Evolutionary conservation across 2,113 vertebrate species (phyloP).

Genomic region (Barnardius zonarius): DNA sequence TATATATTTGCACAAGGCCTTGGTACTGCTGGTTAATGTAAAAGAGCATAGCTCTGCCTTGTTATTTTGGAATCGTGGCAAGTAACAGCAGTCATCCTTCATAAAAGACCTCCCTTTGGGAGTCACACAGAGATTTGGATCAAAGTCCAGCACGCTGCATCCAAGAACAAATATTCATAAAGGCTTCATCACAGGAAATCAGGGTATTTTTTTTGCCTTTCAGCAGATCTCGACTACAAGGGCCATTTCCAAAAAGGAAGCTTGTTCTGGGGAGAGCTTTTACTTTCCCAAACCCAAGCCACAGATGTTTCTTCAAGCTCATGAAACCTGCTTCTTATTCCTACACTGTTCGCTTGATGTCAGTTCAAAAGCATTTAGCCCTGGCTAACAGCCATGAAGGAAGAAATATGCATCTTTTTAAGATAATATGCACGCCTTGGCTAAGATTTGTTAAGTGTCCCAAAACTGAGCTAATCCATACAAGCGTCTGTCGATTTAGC

Average conservation of each 20-base stretch:
- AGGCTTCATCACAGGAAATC: neutral
- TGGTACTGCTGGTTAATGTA: neutral
- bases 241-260: neutral
- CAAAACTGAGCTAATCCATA: neutral
- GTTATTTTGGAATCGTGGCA: neutral
- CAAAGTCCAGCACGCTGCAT: neutral
- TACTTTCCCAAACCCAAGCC: neutral
- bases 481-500: neutral
- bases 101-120: neutral
- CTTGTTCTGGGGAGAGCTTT: neutral
- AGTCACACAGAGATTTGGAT: neutral
- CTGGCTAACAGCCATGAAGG: neutral
- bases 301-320: neutral
- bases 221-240: neutral
- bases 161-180: neutral
- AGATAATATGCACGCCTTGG: neutral
- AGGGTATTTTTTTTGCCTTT: neutral
- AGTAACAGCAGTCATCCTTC: neutral
- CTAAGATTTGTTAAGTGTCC: neutral
- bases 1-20: neutral
- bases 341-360: neutral
- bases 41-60: neutral
- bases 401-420: neutral
- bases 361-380: constrained; percentile 4
- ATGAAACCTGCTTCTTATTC: neutral